Evolutionary conservation across 2,888 invertebrate species (phyloP), one percentile per base, ranked within the genome.

Genomic region (Mimachlamys varia): DNA sequence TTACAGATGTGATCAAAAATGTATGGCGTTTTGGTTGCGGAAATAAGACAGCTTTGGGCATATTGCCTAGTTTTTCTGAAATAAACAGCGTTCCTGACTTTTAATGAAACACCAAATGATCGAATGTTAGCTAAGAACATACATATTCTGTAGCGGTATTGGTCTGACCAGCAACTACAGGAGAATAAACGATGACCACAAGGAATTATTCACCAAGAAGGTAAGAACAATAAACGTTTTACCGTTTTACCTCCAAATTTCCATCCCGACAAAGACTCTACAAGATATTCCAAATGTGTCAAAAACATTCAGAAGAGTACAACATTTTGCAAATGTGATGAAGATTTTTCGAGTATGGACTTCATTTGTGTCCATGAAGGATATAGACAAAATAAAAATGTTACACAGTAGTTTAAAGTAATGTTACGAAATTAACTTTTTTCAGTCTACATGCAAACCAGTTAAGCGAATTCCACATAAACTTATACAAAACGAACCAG

Each of bases 1-100:
- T 93, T 22, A 93, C 92, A 92, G 92, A 0, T 93, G 92, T 90
- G 93, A 93, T 88, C 92, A 91, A 17, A 91, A 89, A 33, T 93
- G n/a, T 92, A 53, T 62, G 27, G 27, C 90, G 91, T 44, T n/a
- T 27, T 62, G 89, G 90, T n/a, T 76, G 44, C 33, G 90, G 89
- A n/a, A 91, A 90, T 87, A 90, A 91, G 50, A 89, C 91, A 13
- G 89, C 91, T 38, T 92, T 92, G 90, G 89, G 91, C 12, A 53
- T 87, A 49, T n/a, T 89, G 89, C 88, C 22, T 38, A 15, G 62
- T 55, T 12, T 62, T 62, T 33, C 27, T 5, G 3, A 44, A 49
- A 19, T 37, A 38, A 89, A 37, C 4, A 58, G 62, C 62, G 3
- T 53, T 62, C 33, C 33, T 53, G 17, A 5, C 53, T 22, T 3